phyloP scores from a whole-genome alignment of 2,113 vertebrate species.

The Heliornis fulica region DNA sequence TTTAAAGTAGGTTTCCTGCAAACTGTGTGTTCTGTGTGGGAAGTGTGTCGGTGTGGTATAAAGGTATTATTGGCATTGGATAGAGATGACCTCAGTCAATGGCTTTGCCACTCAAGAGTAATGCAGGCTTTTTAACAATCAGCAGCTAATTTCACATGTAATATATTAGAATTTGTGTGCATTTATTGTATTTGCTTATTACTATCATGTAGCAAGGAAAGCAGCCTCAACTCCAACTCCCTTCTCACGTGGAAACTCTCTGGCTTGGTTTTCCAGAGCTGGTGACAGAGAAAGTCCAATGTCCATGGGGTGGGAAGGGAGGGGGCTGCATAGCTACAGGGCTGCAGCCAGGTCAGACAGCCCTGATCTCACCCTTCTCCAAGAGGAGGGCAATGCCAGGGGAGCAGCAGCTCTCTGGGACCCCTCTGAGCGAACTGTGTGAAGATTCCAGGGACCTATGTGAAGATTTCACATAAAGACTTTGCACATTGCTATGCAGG shows the following conservation, averaged over 20 bases:
- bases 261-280: background rate
- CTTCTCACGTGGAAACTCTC: background rate
- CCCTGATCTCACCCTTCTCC: rapidly evolving
- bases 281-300: background rate
- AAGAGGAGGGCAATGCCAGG: background rate
- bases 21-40: background rate
- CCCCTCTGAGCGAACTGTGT: background rate
- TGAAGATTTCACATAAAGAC: background rate
- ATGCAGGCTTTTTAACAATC: background rate
- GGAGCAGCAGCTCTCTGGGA: background rate
- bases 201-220: background rate
- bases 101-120: background rate
- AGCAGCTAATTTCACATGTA: background rate
- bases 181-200: background rate
- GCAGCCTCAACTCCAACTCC: background rate
- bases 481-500: background rate
- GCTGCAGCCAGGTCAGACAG: background rate
- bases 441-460: background rate
- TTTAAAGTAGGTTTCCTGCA: background rate
- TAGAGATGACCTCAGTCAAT: background rate
- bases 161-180: background rate
- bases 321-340: rapidly evolving
- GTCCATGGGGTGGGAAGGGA: background rate
- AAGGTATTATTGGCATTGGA: background rate
- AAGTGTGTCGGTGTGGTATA: rapidly evolving